Percentiles rank a stretch among this genome's conserved stretches.
phyloP scores from a whole-genome alignment of 64 coral and sea anemone species.

The Montipora capricornis region DNA sequence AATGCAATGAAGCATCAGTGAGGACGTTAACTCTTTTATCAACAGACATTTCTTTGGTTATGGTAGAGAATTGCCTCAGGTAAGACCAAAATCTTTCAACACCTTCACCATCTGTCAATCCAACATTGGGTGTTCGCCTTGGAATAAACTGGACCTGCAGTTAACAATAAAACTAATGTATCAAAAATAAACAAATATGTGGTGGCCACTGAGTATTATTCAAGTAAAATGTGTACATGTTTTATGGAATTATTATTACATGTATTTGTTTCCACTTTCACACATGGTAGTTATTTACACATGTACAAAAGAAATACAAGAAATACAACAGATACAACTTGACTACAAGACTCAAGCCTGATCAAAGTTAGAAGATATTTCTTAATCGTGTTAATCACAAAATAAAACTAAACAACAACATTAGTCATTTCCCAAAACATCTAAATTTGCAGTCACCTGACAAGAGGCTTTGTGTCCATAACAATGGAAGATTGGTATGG shows the following conservation, averaged over 20 bases:
- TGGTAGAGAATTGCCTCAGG: no score
- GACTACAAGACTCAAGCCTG: no score
- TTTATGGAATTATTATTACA: no score
- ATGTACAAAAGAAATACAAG: background rate
- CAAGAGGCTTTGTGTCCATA: conserved; percentile 85
- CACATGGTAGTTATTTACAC: no score
- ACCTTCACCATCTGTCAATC: no score
- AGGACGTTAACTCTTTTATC: no score
- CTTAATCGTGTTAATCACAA: background rate
- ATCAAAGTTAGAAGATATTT: background rate
- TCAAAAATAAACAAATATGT: background rate
- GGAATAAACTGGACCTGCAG: conserved; percentile 66
- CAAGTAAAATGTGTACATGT: background rate
- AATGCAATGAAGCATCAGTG: no score
- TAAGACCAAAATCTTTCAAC: no score
- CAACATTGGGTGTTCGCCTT: conserved; percentile 1
- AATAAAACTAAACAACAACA: conserved; percentile 1
- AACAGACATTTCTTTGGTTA: no score
- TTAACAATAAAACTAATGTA: conserved; percentile 5
- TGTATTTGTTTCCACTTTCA: no score
- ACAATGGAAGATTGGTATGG: conserved; percentile 85
- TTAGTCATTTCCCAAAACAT: background rate
- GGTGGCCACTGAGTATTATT: background rate
- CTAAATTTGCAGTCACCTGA: conserved; percentile 55
- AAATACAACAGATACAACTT: no score